phyloP scores from a whole-genome alignment of 2,797 vertebrate genomes.

The Falco naumanni region DNA sequence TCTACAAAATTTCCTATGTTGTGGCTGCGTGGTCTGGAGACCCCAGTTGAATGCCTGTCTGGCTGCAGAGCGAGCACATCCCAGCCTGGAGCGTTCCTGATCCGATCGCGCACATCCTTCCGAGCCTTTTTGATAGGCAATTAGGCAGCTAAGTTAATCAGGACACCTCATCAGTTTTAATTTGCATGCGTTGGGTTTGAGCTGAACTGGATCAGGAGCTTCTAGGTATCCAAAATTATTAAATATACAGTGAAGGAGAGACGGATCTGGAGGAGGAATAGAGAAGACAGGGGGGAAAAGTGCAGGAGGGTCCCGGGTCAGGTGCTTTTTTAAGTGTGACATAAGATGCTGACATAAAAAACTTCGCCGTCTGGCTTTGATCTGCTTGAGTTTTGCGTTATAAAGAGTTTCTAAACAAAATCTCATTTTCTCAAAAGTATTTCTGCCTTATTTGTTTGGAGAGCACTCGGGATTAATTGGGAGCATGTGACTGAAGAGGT shows the following conservation, averaged over 20 bases:
- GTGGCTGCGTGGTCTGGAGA: not conserved
- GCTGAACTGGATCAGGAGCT: not conserved
- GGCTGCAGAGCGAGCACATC: not conserved
- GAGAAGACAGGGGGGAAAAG: not conserved
- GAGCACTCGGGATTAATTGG: accelerated
- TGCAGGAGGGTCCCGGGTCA: not conserved
- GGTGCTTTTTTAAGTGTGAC: not conserved
- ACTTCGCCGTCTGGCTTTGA: not conserved
- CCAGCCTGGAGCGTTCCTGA: not conserved
- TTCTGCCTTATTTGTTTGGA: not conserved
- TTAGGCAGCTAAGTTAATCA: not conserved
- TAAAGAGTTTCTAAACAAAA: not conserved
- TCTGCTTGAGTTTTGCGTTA: not conserved
- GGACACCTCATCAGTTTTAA: not conserved
- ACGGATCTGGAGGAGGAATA: not conserved
- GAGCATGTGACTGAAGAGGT: accelerated
- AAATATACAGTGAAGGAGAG: not conserved
- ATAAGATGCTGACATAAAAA: not conserved
- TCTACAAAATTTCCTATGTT: accelerated
- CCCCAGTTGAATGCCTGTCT: accelerated
- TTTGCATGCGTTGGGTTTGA: not conserved
- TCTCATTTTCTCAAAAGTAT: too few relatives aligned
- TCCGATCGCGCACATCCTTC: accelerated
- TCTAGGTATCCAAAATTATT: not conserved
- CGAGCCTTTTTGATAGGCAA: not conserved